Base-by-base conservation (phyloP, 2,113 vertebrate species). In the Callaeas wilsoni region DNA sequence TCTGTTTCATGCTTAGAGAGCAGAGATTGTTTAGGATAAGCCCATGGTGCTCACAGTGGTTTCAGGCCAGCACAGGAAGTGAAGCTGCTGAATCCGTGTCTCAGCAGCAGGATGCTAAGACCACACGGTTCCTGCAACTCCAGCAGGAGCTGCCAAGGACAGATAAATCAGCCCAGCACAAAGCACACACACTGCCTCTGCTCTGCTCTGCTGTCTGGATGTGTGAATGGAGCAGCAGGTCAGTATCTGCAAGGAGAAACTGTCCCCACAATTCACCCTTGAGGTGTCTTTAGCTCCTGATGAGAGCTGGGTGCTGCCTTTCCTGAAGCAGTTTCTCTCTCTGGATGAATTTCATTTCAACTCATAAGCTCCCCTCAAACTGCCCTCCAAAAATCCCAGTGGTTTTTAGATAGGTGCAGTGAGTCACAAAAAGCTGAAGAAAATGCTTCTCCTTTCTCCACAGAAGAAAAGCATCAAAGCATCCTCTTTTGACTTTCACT, bases 11-110 rank as follows among this genome's bases (percentile, higher is more conserved):
- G 7, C 62, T 57, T 27, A 62, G 44, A 42, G 27, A 93, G 35
- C 30, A 41, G 35, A 80, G 55, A 62, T 35, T 67, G 33, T 62
- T 87, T 27, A 75, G 27, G 44, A 68, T 1, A 2, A 78, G 41
- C 18, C 17, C 1, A 1, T 5, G 2, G 57, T 1, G 0, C 9
- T 53, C 0, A 0, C 35, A 39, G 17, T 53, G 35, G 55, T 81
- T 82, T 79, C 71, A 69, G 29, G 25, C 15, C 32, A 44, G 33
- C 70, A 37, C 1, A 1, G 49, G 29, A 78, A 81, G 33, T 1
- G 1, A 94, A 71, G 37, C 7, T 65, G 53, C 52, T 78, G 76
- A 87, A 63, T 60, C 59, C 0, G 0, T 35, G 13, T 55, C 77
- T 94, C 27, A 57, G 63, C 39, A 79, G 41, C 10, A 90, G 35